Percentiles rank a stretch among this genome's conserved stretches.
phyloP scores from a whole-genome alignment of 2,113 vertebrate genomes.

The chimpanzee (Pan troglodytes) region NHGRI_mPanTro3-v2.1_pri NC_072413.2:26705501-26706000 shows the following conservation, averaged over 20 bases:
- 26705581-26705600: not conserved
- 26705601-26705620: not conserved
- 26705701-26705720: not conserved
- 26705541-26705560: not conserved
- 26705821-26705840: not conserved
- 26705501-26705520: not conserved
- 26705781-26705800: not conserved
- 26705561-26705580: not conserved
- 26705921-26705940: not conserved
- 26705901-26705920: not conserved
- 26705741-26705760: not conserved
- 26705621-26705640: not conserved
- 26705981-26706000: not conserved
- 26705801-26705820: conserved; percentile 19
- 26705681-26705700: not conserved
- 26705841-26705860: not conserved
- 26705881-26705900: not conserved
- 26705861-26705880: not conserved
- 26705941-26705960: not conserved
- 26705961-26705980: not conserved
- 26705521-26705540: not conserved
- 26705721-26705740: not conserved
- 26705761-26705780: not conserved
- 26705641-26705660: not conserved
- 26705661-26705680: not conserved